phyloP scores from a whole-genome alignment of 1,140 invertebrate genomes.

The Sarcophaga peregrina region DNA sequence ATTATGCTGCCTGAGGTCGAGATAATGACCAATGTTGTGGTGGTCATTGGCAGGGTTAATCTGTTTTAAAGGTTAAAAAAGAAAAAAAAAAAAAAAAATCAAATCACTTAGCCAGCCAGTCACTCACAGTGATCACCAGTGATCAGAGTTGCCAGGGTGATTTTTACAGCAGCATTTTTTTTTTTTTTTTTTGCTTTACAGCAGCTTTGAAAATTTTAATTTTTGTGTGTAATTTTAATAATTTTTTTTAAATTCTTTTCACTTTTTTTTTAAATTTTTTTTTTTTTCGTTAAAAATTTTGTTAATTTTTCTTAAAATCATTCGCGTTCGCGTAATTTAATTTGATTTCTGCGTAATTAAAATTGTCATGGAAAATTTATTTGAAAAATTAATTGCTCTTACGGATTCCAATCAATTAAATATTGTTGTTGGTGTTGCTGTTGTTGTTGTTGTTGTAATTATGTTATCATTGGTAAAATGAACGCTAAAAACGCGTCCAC shows the following conservation, averaged over 20 bases:
- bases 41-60: slow-evolving; percentile 19
- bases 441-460: background rate
- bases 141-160: too few relatives aligned
- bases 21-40: background rate
- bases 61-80: slow-evolving; percentile 17
- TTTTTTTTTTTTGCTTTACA: background rate
- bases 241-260: background rate
- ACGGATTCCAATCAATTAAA: too few relatives aligned
- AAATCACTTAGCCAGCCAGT: too few relatives aligned
- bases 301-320: too few relatives aligned
- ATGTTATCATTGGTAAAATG: background rate
- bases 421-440: background rate
- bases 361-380: slow-evolving; percentile 13
- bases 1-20: too few relatives aligned
- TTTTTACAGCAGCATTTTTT: too few relatives aligned
- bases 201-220: background rate
- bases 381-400: background rate
- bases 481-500: background rate
- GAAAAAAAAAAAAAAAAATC: too few relatives aligned
- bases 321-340: too few relatives aligned
- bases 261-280: background rate
- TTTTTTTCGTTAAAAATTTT: background rate
- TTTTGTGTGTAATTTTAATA: background rate
- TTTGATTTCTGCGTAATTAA: too few relatives aligned
- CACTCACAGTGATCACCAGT: too few relatives aligned